These are phyloP conservation scores for Rhabdophis nuchalis DNA, from an alignment of 2,797 vertebrate genomes.

Conservation along the genomic window DNA sequence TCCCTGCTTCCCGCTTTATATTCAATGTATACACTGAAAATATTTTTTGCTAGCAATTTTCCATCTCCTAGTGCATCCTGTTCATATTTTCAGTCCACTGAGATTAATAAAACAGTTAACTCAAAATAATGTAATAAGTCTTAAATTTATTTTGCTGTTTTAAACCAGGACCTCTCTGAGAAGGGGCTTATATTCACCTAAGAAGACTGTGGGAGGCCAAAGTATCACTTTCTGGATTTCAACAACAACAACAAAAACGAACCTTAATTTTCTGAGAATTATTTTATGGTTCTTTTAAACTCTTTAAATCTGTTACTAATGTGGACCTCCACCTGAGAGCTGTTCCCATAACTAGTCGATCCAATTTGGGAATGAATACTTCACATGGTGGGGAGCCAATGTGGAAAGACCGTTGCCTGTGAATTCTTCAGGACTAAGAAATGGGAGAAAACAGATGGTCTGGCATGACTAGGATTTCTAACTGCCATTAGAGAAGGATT, in stretches of 20 bases:
- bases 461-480: not conserved
- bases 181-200: not conserved
- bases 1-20: not conserved
- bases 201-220: not conserved
- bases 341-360: not conserved
- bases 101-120: not conserved
- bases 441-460: not conserved
- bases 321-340: not conserved
- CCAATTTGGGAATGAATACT: slow-evolving; percentile 7
- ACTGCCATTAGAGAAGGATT: not conserved
- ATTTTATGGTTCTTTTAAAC: not conserved
- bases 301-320: not conserved
- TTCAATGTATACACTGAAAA: not conserved
- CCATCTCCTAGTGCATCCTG: not conserved
- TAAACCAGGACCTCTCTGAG: not conserved
- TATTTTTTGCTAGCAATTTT: not conserved
- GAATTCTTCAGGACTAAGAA: not conserved
- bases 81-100: not conserved
- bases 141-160: not conserved
- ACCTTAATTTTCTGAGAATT: not conserved
- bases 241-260: not conserved
- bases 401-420: not conserved
- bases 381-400: not conserved
- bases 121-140: not conserved
- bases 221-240: not conserved